Evolutionary conservation across 2,113 vertebrate species (phyloP), one percentile per base, ranked within the genome.

Genomic region (Eretmochelys imbricata): DNA sequence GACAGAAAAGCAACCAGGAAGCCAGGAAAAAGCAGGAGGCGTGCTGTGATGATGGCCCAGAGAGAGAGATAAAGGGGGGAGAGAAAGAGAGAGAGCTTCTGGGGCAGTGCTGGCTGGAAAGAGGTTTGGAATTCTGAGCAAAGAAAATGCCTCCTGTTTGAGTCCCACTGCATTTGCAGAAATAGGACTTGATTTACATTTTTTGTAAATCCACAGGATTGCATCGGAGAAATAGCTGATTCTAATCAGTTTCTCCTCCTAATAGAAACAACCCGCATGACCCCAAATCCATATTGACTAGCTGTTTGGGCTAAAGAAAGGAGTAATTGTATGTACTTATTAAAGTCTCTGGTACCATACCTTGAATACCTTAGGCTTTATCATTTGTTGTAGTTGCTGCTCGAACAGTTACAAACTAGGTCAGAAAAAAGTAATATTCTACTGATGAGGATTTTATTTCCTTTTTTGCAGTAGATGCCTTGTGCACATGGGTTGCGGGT

Each of bases 381-480:
- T 38, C 9, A 20, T 69, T 69, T 69, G 62, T 69, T 69, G 62
- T 35, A 69, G 35, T 19, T 69, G 35, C 35, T 53, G 20, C 57
- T 59, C 80, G 50, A 62, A 14, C 13, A 72, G 51, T 72, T 69
- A 85, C 8, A 57, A 69, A 3, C 19, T 20, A 27, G 19, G 10
- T 1, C 2, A 38, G 20, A 25, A 9, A 1, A 59, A 35, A 78
- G 12, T 19, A 27, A 55, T 6, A 90, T 14, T 1, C 4, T 19
- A 69, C 49, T 5, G 16, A 65, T 53, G 42, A 75, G 13, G 12
- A 49, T 42, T 6, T 62, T 81, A 3, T 3, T 80, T 75, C 4
- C 5, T n/a, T 38, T 29, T 8, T 8, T 3, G 0, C 54, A 79
- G 19, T 8, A 57, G 12, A 59, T 59, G 29, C 27, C 3, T 16